phyloP scores from a whole-genome alignment of 2,113 vertebrate genomes.

The Drymodes brunneopygia region DNA sequence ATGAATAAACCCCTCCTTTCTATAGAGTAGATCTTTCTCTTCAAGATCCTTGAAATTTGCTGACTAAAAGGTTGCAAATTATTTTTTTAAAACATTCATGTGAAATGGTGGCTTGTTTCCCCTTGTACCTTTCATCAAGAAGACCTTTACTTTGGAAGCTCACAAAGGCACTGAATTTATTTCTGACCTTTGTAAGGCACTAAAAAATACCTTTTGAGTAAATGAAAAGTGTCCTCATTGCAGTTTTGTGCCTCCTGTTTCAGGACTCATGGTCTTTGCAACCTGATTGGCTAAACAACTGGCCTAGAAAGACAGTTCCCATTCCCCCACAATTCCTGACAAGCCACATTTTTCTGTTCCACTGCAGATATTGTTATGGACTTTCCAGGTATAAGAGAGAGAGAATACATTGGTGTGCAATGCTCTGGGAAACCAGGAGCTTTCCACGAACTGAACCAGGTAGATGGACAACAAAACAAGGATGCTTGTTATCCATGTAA shows the following conservation, averaged over 20 bases:
- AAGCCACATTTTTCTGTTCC: not conserved
- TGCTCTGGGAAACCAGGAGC: not conserved
- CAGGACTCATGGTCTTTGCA: not conserved
- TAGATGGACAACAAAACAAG: not conserved
- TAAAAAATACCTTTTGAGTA: not conserved
- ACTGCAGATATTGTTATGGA: fast-evolving
- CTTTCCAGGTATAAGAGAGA: not conserved
- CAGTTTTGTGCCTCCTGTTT: not conserved
- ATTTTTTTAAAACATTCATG: not conserved
- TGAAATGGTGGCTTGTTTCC: not conserved
- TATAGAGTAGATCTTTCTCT: not conserved
- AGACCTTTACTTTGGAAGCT: not conserved
- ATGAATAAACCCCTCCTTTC: not conserved
- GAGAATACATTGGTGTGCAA: not conserved
- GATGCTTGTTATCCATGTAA: not conserved
- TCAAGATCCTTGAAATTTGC: not conserved
- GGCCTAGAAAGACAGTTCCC: not conserved
- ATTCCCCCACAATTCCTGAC: not conserved
- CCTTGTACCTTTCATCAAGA: not conserved
- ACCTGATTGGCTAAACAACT: not conserved
- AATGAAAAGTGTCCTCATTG: not conserved
- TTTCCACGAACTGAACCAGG: not conserved
- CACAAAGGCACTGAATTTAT: not conserved
- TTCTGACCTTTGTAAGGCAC: not conserved
- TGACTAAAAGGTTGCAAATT: not conserved